phyloP scores from a whole-genome alignment of 2,888 invertebrate genomes.

The Silvanus unidentatus region DNA sequence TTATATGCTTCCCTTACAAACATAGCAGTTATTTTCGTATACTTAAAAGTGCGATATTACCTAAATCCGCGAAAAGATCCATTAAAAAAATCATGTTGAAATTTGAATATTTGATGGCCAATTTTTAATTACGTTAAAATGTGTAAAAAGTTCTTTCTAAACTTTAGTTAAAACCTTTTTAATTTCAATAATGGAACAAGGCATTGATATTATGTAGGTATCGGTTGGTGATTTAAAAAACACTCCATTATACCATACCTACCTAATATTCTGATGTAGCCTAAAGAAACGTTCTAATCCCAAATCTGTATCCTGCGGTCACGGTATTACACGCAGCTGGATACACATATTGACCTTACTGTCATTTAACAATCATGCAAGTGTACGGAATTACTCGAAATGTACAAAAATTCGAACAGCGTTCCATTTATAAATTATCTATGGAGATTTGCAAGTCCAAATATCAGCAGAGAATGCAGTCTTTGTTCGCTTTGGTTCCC shows the following conservation, averaged over 20 bases:
- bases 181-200: no score
- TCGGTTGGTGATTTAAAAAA: no score
- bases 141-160: no score
- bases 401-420: constrained; percentile 18
- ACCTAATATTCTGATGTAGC: not conserved
- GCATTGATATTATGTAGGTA: no score
- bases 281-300: constrained; percentile 10
- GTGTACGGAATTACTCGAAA: not conserved
- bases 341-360: constrained; percentile 13
- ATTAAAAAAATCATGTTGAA: no score
- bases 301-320: constrained; percentile 4
- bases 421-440: constrained; percentile 27
- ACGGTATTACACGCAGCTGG: constrained; percentile 13
- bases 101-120: not conserved
- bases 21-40: no score
- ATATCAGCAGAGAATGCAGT: constrained; percentile 18
- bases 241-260: no score
- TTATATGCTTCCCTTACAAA: not conserved
- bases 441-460: constrained; percentile 27
- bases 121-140: constrained; percentile 1
- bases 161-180: no score
- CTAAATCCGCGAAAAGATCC: no score
- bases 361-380: constrained; percentile 6
- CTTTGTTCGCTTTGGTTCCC: no score
- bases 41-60: no score